These are phyloP conservation scores for Amiota mariae DNA, from an alignment of 2,888 invertebrate species.

Conservation along the genomic window DNA sequence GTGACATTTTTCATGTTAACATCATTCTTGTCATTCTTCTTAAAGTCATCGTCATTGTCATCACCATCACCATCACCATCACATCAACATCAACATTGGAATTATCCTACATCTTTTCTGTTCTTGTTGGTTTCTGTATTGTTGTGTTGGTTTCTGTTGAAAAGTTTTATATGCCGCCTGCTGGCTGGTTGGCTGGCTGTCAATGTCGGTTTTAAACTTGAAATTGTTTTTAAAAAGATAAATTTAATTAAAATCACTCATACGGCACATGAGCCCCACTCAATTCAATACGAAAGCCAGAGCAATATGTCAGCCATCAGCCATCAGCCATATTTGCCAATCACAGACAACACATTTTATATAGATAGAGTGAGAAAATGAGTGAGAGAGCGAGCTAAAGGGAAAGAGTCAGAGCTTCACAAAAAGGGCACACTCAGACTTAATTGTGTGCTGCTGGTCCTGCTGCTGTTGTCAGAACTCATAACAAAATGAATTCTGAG, in stretches of 20 bases:
- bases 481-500: neutral
- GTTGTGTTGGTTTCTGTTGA: neutral
- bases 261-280: neutral
- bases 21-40: neutral
- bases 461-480: neutral
- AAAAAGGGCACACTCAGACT: constrained; percentile 7
- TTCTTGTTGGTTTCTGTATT: neutral
- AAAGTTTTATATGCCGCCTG: constrained; percentile 6
- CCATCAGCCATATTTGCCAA: neutral
- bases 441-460: constrained; percentile 6
- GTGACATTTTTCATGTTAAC: neutral
- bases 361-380: too few relatives aligned
- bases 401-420: neutral
- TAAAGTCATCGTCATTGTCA: too few relatives aligned
- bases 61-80: too few relatives aligned
- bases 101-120: neutral
- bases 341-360: neutral
- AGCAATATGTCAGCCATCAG: neutral
- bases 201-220: constrained; percentile 1
- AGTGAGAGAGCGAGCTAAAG: too few relatives aligned
- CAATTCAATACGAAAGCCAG: neutral
- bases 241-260: constrained; percentile 7
- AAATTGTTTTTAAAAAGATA: neutral
- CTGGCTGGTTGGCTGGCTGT: neutral
- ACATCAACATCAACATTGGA: too few relatives aligned